Conservation (phyloP, 1,140 invertebrate species). For the Cyphomyrmex costatus region DNA sequence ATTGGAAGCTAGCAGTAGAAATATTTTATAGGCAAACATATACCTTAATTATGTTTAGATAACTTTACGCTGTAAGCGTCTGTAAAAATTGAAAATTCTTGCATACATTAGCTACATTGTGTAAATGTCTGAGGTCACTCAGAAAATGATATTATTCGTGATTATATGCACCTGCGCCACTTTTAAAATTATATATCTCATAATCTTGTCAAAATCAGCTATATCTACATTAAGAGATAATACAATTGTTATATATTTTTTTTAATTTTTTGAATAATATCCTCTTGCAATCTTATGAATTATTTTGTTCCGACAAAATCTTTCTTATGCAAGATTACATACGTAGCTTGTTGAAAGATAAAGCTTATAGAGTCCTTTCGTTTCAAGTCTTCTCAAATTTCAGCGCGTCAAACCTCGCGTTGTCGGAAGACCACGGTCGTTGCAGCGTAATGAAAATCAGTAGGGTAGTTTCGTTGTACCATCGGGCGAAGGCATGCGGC, state of each 20-base stretch:
- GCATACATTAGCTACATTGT: background rate
- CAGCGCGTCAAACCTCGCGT: conserved; percentile 1
- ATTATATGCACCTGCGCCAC: background rate
- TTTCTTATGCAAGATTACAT: background rate
- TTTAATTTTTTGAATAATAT: background rate
- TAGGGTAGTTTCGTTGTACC: conserved; percentile 17
- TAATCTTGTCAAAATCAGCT: conserved; percentile 14
- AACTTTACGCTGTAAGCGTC: background rate
- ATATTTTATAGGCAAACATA: background rate
- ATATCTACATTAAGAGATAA: background rate
- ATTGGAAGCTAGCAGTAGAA: background rate
- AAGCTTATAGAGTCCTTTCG: conserved; percentile 6
- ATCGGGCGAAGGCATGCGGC: background rate
- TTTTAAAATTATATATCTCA: conserved; percentile 1
- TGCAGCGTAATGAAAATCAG: conserved; percentile 75
- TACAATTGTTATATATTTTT: background rate
- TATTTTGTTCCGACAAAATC: background rate
- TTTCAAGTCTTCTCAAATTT: conserved; percentile 47
- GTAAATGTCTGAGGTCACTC: conserved; percentile 4
- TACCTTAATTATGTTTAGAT: background rate
- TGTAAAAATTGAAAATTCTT: conserved; percentile 18
- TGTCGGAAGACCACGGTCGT: conserved; percentile 20
- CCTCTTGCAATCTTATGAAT: background rate
- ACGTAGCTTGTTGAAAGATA: background rate
- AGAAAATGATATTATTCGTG: conserved; percentile 9